A percentile compares a stretch with the other conserved stretches of the same genome.
phyloP scores from a whole-genome alignment of 2,113 vertebrate genomes.

The Callipepla squamata region DNA sequence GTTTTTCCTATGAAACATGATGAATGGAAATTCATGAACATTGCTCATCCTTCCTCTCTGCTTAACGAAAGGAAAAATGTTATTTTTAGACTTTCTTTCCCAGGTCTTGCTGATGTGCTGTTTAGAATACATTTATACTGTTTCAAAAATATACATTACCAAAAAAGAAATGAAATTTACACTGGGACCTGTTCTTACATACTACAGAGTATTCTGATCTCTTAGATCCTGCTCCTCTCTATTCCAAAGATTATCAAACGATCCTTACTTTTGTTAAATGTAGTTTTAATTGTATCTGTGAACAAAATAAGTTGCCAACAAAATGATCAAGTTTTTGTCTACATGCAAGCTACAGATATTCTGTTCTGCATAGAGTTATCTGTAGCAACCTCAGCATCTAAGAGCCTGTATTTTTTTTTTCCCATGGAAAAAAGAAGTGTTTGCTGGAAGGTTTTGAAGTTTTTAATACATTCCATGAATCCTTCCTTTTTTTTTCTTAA shows the following conservation, averaged over 20 bases:
- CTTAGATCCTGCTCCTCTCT: neutral
- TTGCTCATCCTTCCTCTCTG: slow-evolving; percentile 9
- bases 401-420: neutral
- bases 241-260: neutral
- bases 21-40: neutral
- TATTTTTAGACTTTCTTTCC: neutral
- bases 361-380: neutral
- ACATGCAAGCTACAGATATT: neutral
- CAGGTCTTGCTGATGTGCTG: neutral
- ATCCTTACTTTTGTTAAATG: neutral
- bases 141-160: neutral
- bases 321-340: neutral
- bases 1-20: slow-evolving; percentile 19
- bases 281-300: neutral
- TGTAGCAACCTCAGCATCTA: neutral
- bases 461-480: neutral
- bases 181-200: neutral
- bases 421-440: neutral
- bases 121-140: neutral
- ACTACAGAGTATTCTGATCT: neutral
- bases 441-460: neutral
- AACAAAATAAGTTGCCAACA: neutral
- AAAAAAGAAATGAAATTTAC: neutral
- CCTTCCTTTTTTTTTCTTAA: neutral
- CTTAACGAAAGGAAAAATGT: neutral